Conservation (phyloP, 2,888 invertebrate species). For the Leptopilina syphax region DNA sequence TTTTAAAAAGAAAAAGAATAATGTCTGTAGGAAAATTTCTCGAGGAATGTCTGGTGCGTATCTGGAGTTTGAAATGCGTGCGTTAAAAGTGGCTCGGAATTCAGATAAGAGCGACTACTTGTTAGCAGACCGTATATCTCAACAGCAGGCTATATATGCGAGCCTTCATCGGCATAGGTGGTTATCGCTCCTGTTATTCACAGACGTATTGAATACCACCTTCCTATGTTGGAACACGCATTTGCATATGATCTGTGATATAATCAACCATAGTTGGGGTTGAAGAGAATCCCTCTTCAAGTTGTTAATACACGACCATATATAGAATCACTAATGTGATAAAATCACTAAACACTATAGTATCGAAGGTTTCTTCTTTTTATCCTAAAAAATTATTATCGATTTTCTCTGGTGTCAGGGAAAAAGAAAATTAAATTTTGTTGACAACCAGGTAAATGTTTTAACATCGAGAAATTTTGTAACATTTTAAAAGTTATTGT, state of each 20-base stretch:
- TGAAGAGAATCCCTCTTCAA: constrained; percentile 15
- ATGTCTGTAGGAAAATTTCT: not conserved
- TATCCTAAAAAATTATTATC: too few relatives aligned
- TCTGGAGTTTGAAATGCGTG: constrained; percentile 7
- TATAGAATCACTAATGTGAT: not conserved
- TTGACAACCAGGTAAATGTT: too few relatives aligned
- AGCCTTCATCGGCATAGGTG: constrained; percentile 55
- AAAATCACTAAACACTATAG: too few relatives aligned
- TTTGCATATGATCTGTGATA: constrained; percentile 38
- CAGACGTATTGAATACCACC: constrained; percentile 39
- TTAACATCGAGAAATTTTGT: too few relatives aligned
- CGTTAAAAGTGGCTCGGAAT: constrained; percentile 27
- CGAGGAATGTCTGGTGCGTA: constrained; percentile 18
- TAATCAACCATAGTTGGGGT: constrained; percentile 19
- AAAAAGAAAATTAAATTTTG: too few relatives aligned
- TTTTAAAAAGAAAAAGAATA: not conserved
- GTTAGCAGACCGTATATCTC: constrained; percentile 51
- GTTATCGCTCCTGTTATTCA: constrained; percentile 46
- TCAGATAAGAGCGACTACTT: constrained; percentile 40
- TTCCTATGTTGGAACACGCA: constrained; percentile 31
- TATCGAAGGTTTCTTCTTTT: too few relatives aligned
- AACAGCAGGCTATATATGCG: constrained; percentile 50
- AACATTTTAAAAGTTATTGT: too few relatives aligned
- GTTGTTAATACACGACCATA: not conserved
- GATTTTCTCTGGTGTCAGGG: too few relatives aligned